phyloP scores from a whole-genome alignment of 1,140 invertebrate genomes.

The Caenorhabditis brenneri region DNA sequence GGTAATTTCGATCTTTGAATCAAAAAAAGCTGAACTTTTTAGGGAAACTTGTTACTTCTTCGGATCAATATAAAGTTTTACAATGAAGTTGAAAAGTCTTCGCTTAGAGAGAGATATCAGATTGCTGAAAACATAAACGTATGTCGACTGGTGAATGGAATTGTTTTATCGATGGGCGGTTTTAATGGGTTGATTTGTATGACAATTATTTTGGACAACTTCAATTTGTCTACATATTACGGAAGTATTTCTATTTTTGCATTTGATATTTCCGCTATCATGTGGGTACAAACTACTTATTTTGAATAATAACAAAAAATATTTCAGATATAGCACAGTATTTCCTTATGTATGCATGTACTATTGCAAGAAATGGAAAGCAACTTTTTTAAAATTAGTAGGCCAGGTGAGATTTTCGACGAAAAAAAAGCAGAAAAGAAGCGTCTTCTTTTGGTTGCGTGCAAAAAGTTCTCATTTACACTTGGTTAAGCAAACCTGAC shows the following conservation, averaged over 20 bases:
- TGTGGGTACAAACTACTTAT: background rate
- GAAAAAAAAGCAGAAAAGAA: too few relatives aligned
- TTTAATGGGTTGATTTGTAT: background rate
- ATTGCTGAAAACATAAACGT: constrained; percentile 4
- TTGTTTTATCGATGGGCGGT: background rate
- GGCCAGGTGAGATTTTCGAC: background rate
- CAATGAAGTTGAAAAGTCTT: background rate
- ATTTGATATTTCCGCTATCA: background rate
- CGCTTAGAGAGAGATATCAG: background rate
- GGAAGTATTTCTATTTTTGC: background rate
- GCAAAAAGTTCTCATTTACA: too few relatives aligned
- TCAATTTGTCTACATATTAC: background rate
- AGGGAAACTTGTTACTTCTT: background rate
- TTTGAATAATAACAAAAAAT: background rate
- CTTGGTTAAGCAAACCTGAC: too few relatives aligned
- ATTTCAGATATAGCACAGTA: background rate
- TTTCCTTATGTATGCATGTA: constrained; percentile 11
- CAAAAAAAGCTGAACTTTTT: background rate
- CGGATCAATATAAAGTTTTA: background rate
- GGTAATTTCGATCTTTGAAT: background rate
- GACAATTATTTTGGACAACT: background rate
- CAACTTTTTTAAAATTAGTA: background rate
- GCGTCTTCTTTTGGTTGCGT: too few relatives aligned
- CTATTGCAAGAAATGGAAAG: background rate
- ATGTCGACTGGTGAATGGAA: background rate